A percentile compares a stretch with the other conserved stretches of the same genome.
Conservation (phyloP, 2,113 vertebrate genomes). For the Castor canadensis region DNA sequence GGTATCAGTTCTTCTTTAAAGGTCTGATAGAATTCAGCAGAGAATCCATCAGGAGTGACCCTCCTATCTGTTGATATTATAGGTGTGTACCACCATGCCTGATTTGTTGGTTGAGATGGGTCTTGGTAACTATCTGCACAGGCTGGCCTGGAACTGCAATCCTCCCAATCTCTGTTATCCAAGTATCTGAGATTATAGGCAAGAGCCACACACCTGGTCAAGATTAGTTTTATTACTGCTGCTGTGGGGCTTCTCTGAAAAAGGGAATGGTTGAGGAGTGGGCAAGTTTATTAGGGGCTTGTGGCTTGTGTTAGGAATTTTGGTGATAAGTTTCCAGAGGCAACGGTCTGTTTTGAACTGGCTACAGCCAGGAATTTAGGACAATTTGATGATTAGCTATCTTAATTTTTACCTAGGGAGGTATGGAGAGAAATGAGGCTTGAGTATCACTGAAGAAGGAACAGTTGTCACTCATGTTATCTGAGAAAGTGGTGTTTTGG, state of each 20-base stretch:
- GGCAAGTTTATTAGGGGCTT: not conserved
- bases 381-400: not conserved
- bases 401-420: not conserved
- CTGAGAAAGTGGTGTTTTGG: not conserved
- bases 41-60: too few relatives aligned
- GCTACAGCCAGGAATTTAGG: not conserved
- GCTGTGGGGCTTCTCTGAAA: not conserved
- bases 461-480: not conserved
- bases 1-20: too few relatives aligned
- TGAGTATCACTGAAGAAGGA: not conserved
- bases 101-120: too few relatives aligned
- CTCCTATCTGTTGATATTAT: too few relatives aligned
- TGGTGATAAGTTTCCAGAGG: not conserved
- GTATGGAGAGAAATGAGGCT: not conserved
- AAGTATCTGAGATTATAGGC: too few relatives aligned
- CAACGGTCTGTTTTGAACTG: not conserved
- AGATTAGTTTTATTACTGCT: not conserved
- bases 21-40: too few relatives aligned
- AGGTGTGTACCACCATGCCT: too few relatives aligned
- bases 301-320: not conserved
- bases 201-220: too few relatives aligned
- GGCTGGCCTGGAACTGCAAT: too few relatives aligned
- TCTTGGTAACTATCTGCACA: too few relatives aligned
- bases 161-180: too few relatives aligned
- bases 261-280: rapidly evolving